Conservation (phyloP, 2,888 invertebrate genomes). For the Tridacna gigas region DNA sequence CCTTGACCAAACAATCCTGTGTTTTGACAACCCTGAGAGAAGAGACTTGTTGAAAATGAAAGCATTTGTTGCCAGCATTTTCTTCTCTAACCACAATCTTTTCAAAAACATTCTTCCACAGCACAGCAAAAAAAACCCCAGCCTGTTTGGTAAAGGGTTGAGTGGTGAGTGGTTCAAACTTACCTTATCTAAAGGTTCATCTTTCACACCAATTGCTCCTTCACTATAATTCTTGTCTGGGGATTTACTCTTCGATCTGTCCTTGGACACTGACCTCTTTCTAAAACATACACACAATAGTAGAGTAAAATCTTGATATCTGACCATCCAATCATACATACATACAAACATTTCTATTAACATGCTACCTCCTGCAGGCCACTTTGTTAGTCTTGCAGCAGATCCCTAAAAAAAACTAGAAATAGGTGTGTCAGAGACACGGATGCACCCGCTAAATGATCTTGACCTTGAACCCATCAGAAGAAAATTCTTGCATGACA, state of each 20-base stretch:
- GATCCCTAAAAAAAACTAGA: too few relatives aligned
- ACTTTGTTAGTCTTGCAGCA: too few relatives aligned
- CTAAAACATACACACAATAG: slow-evolving; percentile 27
- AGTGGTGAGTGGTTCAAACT: neutral
- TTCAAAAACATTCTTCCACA: neutral
- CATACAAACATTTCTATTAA: neutral
- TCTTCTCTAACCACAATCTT: neutral
- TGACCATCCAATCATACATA: neutral
- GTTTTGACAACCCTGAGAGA: too few relatives aligned
- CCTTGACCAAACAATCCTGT: too few relatives aligned
- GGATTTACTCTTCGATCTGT: slow-evolving; percentile 64
- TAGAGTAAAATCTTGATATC: neutral
- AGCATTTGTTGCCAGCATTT: neutral
- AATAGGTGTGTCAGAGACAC: too few relatives aligned
- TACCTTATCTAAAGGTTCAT: slow-evolving; percentile 83
- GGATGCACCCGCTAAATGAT: too few relatives aligned
- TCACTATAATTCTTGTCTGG: slow-evolving; percentile 73
- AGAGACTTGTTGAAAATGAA: too few relatives aligned
- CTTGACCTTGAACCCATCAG: too few relatives aligned
- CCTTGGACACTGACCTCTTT: slow-evolving; percentile 68
- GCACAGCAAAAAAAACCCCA: neutral
- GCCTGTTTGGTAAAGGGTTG: neutral
- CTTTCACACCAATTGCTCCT: slow-evolving; percentile 79
- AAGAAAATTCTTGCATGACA: too few relatives aligned
- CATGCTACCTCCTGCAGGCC: neutral